These are phyloP conservation scores for Vireo griseus DNA, from an alignment of 2,797 vertebrate genomes.

Conservation along the genomic window DNA sequence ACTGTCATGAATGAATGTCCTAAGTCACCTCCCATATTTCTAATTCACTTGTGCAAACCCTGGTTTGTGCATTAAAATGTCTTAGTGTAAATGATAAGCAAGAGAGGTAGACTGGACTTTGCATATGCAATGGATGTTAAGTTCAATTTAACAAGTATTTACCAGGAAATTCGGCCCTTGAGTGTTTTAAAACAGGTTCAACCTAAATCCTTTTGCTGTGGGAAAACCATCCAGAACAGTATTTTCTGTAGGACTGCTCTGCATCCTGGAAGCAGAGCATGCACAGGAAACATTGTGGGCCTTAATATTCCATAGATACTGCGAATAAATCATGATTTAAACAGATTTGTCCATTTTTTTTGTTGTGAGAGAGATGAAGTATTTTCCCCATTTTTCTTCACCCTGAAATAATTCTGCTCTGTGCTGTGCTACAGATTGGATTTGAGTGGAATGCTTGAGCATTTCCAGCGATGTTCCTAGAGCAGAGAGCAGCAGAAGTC, in stretches of 20 bases:
- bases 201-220: background rate
- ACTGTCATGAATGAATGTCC: background rate
- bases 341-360: background rate
- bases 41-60: background rate
- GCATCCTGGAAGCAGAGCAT: fast-evolving
- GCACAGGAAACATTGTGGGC: background rate
- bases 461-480: background rate
- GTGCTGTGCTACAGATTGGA: background rate
- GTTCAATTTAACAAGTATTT: background rate
- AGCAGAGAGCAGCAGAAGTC: background rate
- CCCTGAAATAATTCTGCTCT: background rate
- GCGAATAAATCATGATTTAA: background rate
- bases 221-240: background rate
- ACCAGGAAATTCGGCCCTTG: background rate
- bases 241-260: background rate
- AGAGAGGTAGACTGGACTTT: background rate
- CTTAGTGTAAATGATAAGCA: background rate
- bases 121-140: background rate
- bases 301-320: background rate
- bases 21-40: background rate
- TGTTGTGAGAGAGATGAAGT: background rate
- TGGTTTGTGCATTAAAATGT: background rate
- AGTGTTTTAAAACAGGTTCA: background rate
- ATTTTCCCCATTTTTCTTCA: background rate
- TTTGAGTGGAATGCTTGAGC: background rate